Base-by-base conservation (phyloP, 1,140 invertebrate genomes). In the Cyclargus thomasi region DNA sequence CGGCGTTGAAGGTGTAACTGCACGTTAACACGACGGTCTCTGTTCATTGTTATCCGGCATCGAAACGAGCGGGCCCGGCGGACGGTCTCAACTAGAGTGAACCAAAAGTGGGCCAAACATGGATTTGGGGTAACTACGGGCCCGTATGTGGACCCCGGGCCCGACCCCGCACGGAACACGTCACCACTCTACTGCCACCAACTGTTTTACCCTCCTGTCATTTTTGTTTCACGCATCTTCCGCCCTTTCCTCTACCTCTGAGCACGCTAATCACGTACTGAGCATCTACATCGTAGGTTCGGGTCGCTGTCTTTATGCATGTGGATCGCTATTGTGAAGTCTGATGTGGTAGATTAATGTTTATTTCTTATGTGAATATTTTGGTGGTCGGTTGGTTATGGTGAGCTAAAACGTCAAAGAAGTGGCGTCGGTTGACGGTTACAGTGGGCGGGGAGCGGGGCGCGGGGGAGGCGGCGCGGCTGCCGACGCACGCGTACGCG, bases 401-500 rank as follows among this genome's bases (percentile, higher is more conserved):
- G 59, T 66, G 65, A 20, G 71, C 63, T 73, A 67, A 69, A 67
- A 66, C 23, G 67, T 64, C 64, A 67, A 62, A 69, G 53, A 69
- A 74, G 70, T 70, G 71, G 70, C 65, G 62, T 67, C 20, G 63
- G 35, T 63, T 69, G 63, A 57, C 59, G 36, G 39, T 74, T 71
- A 29, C 82, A 89, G 86, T 87, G 72, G 77, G 78, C 69, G 84
- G 83, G 65, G 85, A 84, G 17, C 77, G 82, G 29, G 29, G 29
- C 36, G 6, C 18, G 18, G 81, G 82, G 29, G 81, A 83, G n/a
- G 75, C 70, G 62, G 67, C 85, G 62, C 75, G 85, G 36, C 75
- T 91, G 67, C 90, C 90, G 18, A 88, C 88, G 53, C 90, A 91
- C 71, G 92, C 92, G 72, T 90, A 90, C 75, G 86, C 91, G 59